Percentiles rank a stretch among this genome's conserved stretches.
These are phyloP conservation scores for Panorpa germanica DNA, from an alignment of 2,888 invertebrate species.

Conservation along the genomic window DNA sequence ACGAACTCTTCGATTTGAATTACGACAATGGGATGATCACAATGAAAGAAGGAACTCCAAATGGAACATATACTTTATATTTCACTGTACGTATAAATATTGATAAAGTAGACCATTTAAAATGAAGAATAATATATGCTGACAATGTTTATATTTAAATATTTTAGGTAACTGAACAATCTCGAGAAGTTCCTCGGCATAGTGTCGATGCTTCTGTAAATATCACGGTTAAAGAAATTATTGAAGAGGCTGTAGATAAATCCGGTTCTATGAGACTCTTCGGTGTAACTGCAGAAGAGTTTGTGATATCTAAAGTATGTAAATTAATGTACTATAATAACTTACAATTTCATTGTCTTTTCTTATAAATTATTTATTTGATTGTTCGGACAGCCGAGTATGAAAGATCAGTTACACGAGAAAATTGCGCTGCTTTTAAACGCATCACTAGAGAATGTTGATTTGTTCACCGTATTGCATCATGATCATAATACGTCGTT, in stretches of 20 bases:
- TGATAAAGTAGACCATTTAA: too few species aligned
- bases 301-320: conserved; percentile 42
- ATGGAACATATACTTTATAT: conserved; percentile 53
- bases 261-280: conserved; percentile 80
- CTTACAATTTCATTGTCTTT: conserved; percentile 11
- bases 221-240: conserved; percentile 71
- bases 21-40: conserved; percentile 70
- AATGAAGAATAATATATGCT: too few species aligned
- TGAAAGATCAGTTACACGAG: conserved; percentile 25
- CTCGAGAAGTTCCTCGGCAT: conserved; percentile 32
- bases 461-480: conserved; percentile 79
- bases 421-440: conserved; percentile 53
- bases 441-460: conserved; percentile 65
- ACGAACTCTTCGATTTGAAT: conserved; percentile 54
- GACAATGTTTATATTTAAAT: conserved; percentile 6
- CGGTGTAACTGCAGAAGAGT: conserved; percentile 69
- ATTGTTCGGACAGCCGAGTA: too few species aligned
- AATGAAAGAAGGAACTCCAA: conserved; percentile 56
- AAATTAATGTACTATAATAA: conserved; percentile 17
- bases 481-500: conserved; percentile 36
- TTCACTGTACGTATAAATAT: conserved; percentile 36
- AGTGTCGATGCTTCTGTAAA: conserved; percentile 69
- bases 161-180: conserved; percentile 44
- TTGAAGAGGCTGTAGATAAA: conserved; percentile 79
- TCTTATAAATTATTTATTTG: too few species aligned